A percentile compares a stretch with the other conserved stretches of the same genome.
Conservation (phyloP, 1,140 invertebrate genomes). For the Microplitis mediator region DNA sequence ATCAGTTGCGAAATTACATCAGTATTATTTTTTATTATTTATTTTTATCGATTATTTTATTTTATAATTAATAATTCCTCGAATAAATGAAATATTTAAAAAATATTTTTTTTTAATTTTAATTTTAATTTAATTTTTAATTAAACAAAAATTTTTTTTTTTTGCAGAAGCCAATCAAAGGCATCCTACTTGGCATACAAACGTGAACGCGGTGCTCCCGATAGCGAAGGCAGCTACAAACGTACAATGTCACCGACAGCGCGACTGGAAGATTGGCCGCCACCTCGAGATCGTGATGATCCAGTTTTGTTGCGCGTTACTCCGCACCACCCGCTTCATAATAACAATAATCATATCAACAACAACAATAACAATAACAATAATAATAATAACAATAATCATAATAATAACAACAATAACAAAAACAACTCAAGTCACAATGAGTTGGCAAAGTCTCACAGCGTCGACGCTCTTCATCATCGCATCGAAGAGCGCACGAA, state of each 20-base stretch:
- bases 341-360: constrained; percentile 32
- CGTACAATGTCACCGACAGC: constrained; percentile 75
- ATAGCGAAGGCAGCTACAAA: constrained; percentile 78
- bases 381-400: no score
- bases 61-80: no score
- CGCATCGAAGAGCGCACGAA: constrained; percentile 38
- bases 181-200: constrained; percentile 76
- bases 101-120: neutral
- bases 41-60: no score
- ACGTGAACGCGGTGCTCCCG: constrained; percentile 70
- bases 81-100: no score
- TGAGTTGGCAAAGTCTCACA: constrained; percentile 47
- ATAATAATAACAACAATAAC: no score
- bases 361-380: no score
- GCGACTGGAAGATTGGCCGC: constrained; percentile 57
- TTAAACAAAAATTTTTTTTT: constrained; percentile 31
- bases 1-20: no score
- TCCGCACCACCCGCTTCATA: constrained; percentile 44
- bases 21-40: no score
- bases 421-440: constrained; percentile 29
- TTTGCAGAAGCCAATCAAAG: constrained; percentile 78
- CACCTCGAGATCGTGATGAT: constrained; percentile 46
- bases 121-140: constrained; percentile 3
- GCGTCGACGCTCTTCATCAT: constrained; percentile 52
- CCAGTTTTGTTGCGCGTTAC: constrained; percentile 53